Conservation (phyloP, 2,797 vertebrate genomes). For the Danio tinwini region DNA sequence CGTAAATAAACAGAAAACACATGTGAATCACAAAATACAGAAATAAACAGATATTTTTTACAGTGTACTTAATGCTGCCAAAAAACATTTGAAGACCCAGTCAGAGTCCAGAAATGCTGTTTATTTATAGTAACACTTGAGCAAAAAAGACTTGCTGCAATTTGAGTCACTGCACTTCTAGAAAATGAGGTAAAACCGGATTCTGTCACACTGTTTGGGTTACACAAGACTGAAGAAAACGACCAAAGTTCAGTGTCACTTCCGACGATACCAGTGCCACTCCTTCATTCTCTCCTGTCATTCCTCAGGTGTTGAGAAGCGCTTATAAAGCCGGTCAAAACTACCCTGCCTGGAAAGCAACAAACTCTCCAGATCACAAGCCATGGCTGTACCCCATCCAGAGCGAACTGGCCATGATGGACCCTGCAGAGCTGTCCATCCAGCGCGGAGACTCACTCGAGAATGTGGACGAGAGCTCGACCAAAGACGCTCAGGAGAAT, state of each 20-base stretch:
- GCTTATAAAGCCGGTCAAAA: slow-evolving; percentile 78
- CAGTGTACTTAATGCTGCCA: background rate
- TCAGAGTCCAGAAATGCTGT: background rate
- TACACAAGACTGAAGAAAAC: slow-evolving; percentile 5
- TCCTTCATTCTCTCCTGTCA: slow-evolving; percentile 18
- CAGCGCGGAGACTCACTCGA: slow-evolving; percentile 81
- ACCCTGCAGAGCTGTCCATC: slow-evolving; percentile 72
- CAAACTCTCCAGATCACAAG: slow-evolving; percentile 73
- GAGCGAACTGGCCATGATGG: slow-evolving; percentile 75
- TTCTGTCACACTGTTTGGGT: slow-evolving; percentile 31
- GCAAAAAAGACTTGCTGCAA: slow-evolving; percentile 18
- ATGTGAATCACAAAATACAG: no score
- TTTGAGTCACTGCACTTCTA: background rate
- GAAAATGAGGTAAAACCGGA: slow-evolving; percentile 51
- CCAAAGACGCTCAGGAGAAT: slow-evolving; percentile 63
- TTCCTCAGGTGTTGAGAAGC: slow-evolving; percentile 77
- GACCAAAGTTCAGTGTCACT: slow-evolving; percentile 23
- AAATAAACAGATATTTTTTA: no score
- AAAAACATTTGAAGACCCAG: background rate
- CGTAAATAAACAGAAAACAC: no score
- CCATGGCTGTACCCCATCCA: slow-evolving; percentile 82
- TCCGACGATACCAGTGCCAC: slow-evolving; percentile 7
- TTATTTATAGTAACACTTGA: background rate
- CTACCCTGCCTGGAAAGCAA: slow-evolving; percentile 78
- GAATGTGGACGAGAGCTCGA: slow-evolving; percentile 77